phyloP scores from a whole-genome alignment of 2,888 invertebrate genomes.

The Heliconius charithonia region DNA sequence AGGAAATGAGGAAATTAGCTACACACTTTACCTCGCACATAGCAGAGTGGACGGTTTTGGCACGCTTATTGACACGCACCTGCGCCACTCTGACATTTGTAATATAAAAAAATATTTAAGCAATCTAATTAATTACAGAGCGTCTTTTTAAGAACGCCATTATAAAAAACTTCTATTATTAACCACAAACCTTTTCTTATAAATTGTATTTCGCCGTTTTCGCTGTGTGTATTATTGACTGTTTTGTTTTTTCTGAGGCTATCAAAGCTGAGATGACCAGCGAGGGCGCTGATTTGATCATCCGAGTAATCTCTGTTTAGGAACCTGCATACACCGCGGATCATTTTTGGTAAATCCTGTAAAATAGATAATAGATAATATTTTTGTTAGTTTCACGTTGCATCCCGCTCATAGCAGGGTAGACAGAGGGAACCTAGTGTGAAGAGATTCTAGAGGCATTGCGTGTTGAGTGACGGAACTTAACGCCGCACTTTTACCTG shows the following conservation, averaged over 20 bases:
- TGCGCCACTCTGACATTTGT: too few relatives aligned
- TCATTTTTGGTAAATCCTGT: conserved; percentile 79
- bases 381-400: background rate
- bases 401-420: too few relatives aligned
- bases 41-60: too few relatives aligned
- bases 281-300: conserved; percentile 71
- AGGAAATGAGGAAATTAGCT: too few relatives aligned
- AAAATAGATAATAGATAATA: background rate
- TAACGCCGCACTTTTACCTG: background rate
- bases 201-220: conserved; percentile 65
- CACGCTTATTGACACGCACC: too few relatives aligned
- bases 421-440: too few relatives aligned
- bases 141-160: too few relatives aligned
- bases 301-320: conserved; percentile 72
- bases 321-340: conserved; percentile 79
- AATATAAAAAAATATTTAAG: too few relatives aligned
- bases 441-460: background rate
- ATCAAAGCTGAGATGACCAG: conserved; percentile 83
- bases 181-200: conserved; percentile 69
- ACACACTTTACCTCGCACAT: too few relatives aligned
- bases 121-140: too few relatives aligned
- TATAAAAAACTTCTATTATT: too few relatives aligned
- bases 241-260: conserved; percentile 83
- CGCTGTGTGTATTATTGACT: conserved; percentile 77
- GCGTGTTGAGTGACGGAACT: background rate